Conservation (phyloP, 1,140 invertebrate genomes). For the Polypedilum vanderplanki region DNA sequence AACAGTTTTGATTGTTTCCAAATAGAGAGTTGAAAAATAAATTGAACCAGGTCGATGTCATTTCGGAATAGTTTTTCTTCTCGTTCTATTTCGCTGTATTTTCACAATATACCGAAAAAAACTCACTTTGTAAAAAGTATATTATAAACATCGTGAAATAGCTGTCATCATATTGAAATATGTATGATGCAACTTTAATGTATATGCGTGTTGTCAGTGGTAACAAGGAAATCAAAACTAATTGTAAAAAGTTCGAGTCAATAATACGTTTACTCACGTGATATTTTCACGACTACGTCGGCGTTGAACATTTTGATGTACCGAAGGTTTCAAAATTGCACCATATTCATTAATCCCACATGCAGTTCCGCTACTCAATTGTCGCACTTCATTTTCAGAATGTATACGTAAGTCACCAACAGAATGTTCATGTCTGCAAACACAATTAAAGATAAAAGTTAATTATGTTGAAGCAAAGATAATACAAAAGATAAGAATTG, state of each 20-base stretch:
- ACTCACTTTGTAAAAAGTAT: not conserved
- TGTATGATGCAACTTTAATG: too few species aligned
- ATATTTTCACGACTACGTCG: constrained; percentile 44
- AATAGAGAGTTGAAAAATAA: not conserved
- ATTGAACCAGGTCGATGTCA: not conserved
- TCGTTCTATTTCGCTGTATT: not conserved
- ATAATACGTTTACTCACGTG: constrained; percentile 21
- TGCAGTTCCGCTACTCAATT: too few species aligned
- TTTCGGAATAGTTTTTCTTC: not conserved
- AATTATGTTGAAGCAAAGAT: not conserved
- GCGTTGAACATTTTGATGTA: constrained; percentile 41
- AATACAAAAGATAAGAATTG: too few species aligned
- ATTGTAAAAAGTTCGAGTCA: not conserved
- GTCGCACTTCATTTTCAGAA: constrained; percentile 44
- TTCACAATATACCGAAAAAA: not conserved
- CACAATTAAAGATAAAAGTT: constrained; percentile 41
- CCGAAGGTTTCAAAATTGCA: constrained; percentile 32
- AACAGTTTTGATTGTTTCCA: not conserved
- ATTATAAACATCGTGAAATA: not conserved
- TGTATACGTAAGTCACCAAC: constrained; percentile 48
- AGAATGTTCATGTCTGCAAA: constrained; percentile 46
- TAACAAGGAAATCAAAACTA: not conserved
- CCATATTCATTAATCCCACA: constrained; percentile 49
- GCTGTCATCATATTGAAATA: not conserved
- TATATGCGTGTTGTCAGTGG: not conserved